phyloP scores from a whole-genome alignment of 2,113 vertebrate species.

The Pangasianodon gigas region DNA sequence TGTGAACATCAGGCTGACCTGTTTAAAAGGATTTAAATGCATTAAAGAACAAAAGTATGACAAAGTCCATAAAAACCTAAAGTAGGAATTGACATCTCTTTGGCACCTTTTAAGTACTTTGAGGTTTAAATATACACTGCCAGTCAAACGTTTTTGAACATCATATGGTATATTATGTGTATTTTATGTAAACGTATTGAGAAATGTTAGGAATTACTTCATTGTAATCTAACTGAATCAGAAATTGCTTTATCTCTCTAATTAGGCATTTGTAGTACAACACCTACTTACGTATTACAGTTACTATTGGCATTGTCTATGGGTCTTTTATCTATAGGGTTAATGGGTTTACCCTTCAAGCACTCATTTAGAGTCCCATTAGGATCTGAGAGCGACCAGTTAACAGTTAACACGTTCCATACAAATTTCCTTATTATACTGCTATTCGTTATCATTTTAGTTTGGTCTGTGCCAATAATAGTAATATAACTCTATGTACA shows the following conservation, averaged over 20 bases:
- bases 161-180: neutral
- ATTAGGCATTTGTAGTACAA: neutral
- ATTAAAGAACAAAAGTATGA: neutral
- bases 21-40: constrained; percentile 7
- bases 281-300: neutral
- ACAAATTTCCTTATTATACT: neutral
- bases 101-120: neutral
- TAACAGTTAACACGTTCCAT: neutral
- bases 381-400: too few species aligned
- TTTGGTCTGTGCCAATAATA: neutral
- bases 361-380: neutral
- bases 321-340: neutral
- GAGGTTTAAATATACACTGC: neutral
- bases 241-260: neutral
- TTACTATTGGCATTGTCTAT: neutral
- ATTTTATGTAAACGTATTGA: neutral
- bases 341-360: neutral
- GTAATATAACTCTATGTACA: neutral
- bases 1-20: constrained; percentile 17
- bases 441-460: neutral
- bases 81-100: neutral
- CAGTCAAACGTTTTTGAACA: neutral
- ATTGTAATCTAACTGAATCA: neutral
- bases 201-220: neutral
- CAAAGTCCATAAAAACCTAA: neutral